Conservation (phyloP, 1,140 invertebrate genomes). For the Drosophila lini region DNA sequence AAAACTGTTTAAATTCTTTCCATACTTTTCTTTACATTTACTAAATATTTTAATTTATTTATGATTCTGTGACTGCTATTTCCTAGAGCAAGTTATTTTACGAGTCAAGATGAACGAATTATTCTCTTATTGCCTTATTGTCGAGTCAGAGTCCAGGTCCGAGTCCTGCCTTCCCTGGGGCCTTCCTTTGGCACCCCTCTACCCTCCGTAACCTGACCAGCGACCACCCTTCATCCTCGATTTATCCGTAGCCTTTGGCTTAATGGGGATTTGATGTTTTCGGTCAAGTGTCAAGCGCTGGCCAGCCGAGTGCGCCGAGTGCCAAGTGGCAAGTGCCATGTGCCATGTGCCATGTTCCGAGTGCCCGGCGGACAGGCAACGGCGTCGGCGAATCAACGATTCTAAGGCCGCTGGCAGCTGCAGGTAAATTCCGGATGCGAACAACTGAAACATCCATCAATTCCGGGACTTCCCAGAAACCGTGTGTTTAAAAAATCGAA, state of each 20-base stretch:
- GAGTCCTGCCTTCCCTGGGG: not conserved
- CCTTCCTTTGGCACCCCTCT: no score
- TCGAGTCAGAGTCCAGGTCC: not conserved
- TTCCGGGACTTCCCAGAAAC: not conserved
- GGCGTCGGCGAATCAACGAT: conserved; percentile 7
- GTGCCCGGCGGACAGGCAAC: conserved; percentile 16
- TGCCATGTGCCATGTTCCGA: conserved; percentile 15
- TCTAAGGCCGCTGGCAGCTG: conserved; percentile 7
- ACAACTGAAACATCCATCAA: conserved; percentile 17
- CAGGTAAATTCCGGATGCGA: conserved; percentile 19
- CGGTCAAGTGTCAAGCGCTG: conserved; percentile 51
- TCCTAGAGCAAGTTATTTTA: not conserved
- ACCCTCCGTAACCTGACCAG: not conserved
- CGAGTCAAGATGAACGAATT: not conserved
- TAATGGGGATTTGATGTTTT: conserved; percentile 55
- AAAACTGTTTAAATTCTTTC: not conserved
- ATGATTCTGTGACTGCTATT: not conserved
- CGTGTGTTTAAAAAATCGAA: conserved; percentile 12
- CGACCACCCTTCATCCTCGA: conserved; percentile 4
- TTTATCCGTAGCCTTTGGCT: conserved; percentile 36
- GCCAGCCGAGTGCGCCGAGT: conserved; percentile 9
- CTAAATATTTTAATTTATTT: not conserved
- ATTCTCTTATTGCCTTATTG: not conserved
- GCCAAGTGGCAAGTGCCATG: conserved; percentile 5
- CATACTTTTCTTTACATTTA: not conserved